Base-by-base conservation (phyloP, 64 coral and sea anemone species). In the Hydrozoanthus tunicans region DNA sequence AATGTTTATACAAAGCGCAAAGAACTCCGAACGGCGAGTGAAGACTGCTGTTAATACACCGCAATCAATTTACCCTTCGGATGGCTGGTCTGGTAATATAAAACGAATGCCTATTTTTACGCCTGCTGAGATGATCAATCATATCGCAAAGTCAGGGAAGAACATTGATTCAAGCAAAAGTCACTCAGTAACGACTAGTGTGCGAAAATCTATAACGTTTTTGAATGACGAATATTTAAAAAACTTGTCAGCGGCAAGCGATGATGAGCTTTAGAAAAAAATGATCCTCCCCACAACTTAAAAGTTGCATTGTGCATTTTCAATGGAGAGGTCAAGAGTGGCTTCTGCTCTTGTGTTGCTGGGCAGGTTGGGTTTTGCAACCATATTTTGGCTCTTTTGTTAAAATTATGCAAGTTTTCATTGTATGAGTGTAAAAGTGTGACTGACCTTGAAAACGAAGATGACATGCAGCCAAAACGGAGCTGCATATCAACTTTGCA, bases 61-160 rank as follows among this genome's bases (percentile, higher is more conserved):
- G 17, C 75, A 64, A 88, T 32, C 65, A 84, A 66, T 51, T 6
- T 66, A 76, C 56, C 92, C 92, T 64, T 70, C 82, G 69, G 78
- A 90, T 81, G 92, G 92, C 58, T 93, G 92, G 86, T 77, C 86
- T 61, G 63, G 27, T 54, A 80, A 94, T 24, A n/a, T 94, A 52
- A 67, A 78, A 68, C 62, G 70, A 85, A 94, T 94, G 93, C 88
- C 79, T 77, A 78, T 90, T 56, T 90, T 94, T 1, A 66, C 51
- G 0, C 68, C 86, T 58, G 93, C 69, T 84, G 88, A 94, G 15
- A 91, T 90, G 88, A 94, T 90, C 60, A 57, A 54, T 58, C 89
- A 91, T 62, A 65, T 89, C 3, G 70, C 17, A 59, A 77, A 89
- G 43, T 77, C 70, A 2, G 61, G 70, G 17, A 89, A 89, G 64